phyloP scores from a whole-genome alignment of 1,140 invertebrate species.

The Heliconius melpomene region DNA sequence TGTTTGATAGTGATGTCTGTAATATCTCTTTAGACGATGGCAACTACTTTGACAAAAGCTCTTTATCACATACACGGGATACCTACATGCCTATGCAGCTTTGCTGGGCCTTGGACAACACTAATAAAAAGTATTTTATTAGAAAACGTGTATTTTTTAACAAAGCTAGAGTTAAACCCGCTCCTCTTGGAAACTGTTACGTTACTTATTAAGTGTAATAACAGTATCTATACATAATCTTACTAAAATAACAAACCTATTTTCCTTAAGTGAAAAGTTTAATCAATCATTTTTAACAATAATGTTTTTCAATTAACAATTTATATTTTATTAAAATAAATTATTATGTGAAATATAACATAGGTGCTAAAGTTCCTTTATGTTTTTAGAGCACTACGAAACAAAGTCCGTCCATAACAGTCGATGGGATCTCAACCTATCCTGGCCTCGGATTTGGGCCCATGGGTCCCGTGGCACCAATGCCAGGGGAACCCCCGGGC shows the following conservation, averaged over 20 bases:
- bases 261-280: too few relatives aligned
- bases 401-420: constrained; percentile 76
- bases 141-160: too few relatives aligned
- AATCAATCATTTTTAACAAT: too few relatives aligned
- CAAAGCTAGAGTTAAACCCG: too few relatives aligned
- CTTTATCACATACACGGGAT: background rate
- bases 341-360: background rate
- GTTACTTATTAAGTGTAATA: too few relatives aligned
- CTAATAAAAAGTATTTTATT: background rate
- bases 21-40: background rate
- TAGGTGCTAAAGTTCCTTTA: background rate
- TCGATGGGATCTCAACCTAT: constrained; percentile 74
- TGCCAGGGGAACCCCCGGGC: constrained; percentile 64
- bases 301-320: too few relatives aligned
- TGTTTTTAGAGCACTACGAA: constrained; percentile 68
- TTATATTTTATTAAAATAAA: too few relatives aligned
- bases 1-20: background rate
- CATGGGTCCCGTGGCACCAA: constrained; percentile 69
- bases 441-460: constrained; percentile 73
- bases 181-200: too few relatives aligned
- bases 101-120: background rate
- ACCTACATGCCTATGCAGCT: background rate
- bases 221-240: too few relatives aligned
- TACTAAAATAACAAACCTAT: too few relatives aligned
- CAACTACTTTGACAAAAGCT: background rate